Evolutionary conservation across 1,140 invertebrate species (phyloP).

Genomic region (Macrotrachela quadricornifera): DNA sequence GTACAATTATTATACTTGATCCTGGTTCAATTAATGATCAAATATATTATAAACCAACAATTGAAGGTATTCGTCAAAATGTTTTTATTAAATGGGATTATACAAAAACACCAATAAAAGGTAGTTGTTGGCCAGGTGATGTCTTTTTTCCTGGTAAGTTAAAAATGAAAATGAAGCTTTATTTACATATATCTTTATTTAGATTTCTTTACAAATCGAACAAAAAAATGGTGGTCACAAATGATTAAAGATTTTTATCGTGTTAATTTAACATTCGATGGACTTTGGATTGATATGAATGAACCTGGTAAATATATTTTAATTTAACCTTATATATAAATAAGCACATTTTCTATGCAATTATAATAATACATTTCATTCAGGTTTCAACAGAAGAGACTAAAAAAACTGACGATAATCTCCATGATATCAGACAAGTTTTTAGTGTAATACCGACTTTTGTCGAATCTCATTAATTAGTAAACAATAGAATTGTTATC

Average conservation of each 20-base stretch:
- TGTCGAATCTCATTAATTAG: too few species aligned
- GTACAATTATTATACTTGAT: conserved; percentile 23
- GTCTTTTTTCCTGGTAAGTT: conserved; percentile 16
- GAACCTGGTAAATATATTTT: conserved; percentile 49
- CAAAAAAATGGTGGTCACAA: conserved; percentile 47
- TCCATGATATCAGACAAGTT: too few species aligned
- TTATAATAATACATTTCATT: too few species aligned
- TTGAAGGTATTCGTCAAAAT: conserved; percentile 35
- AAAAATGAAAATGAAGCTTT: conserved; percentile 3
- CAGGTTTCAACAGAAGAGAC: too few species aligned
- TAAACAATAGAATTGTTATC: too few species aligned
- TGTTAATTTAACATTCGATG: conserved; percentile 42
- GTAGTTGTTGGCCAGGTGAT: conserved; percentile 36
- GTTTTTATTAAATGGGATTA: conserved; percentile 41
- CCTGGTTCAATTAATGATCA: conserved; percentile 21
- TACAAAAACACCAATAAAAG: conserved; percentile 32
- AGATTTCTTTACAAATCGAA: conserved; percentile 59
- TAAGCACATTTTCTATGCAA: too few species aligned
- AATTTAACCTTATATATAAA: neutral
- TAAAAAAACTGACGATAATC: too few species aligned
- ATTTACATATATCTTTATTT: too few species aligned
- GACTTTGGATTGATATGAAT: conserved; percentile 45
- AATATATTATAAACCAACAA: conserved; percentile 15
- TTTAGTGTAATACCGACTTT: too few species aligned
- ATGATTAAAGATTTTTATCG: conserved; percentile 46